Conservation (phyloP, 1,140 invertebrate genomes). For the Argopecten irradians region DNA sequence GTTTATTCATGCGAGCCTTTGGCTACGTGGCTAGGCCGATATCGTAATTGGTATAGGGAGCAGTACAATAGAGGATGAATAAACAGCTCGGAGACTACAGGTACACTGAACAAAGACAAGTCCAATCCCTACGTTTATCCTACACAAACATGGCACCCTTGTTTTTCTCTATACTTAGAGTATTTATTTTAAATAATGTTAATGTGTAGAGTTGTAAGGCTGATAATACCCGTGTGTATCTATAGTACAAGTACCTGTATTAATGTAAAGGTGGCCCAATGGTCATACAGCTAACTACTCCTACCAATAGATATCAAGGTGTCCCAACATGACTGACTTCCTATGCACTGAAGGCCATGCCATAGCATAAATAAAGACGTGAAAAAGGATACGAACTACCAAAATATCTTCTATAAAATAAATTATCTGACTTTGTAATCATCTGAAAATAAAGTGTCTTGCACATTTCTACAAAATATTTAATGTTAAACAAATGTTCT, state of each 20-base stretch:
- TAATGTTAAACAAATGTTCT: no score
- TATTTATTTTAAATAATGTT: slow-evolving; percentile 19
- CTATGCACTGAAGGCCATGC: no score
- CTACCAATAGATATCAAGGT: not conserved
- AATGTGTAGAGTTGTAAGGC: not conserved
- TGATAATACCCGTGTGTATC: not conserved
- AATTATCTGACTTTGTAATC: no score
- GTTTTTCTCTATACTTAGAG: slow-evolving; percentile 6
- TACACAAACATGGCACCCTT: slow-evolving; percentile 21
- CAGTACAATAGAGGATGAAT: not conserved
- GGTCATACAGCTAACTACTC: not conserved
- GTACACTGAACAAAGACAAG: not conserved
- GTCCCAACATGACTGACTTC: not conserved
- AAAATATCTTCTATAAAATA: no score
- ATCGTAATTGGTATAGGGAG: not conserved
- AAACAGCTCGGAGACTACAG: slow-evolving; percentile 5
- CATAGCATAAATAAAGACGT: no score
- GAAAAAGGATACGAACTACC: no score
- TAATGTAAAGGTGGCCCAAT: not conserved
- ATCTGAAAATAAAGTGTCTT: no score
- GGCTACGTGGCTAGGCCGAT: not conserved
- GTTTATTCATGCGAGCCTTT: not conserved
- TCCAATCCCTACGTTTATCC: not conserved
- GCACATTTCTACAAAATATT: no score
- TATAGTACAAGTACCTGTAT: not conserved